Conservation (phyloP, 2,888 invertebrate species). For the Choristoneura rosaceana region DNA sequence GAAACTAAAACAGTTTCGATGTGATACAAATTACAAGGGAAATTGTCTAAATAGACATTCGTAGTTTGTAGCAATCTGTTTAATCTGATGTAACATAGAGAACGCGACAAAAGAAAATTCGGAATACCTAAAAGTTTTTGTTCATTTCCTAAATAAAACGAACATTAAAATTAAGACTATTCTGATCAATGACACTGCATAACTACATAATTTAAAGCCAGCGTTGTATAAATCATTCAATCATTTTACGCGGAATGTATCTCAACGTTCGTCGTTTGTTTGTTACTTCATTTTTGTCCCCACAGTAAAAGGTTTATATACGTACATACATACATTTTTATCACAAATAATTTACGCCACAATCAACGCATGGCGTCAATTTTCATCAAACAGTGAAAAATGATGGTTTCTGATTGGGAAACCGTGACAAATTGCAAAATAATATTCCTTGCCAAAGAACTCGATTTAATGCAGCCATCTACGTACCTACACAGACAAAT, state of each 20-base stretch:
- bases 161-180: constrained; percentile 1
- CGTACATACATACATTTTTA: neutral
- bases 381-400: neutral
- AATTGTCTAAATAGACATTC: neutral
- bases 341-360: neutral
- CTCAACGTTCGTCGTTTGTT: no score
- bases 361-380: constrained; percentile 3
- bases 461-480: no score
- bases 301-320: neutral
- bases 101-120: constrained; percentile 9
- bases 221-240: neutral
- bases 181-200: neutral
- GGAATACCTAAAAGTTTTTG: neutral
- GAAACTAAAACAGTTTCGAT: constrained; percentile 2
- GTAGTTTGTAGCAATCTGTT: neutral
- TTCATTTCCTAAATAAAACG: constrained; percentile 21
- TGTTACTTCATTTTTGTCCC: no score
- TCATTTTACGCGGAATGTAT: neutral
- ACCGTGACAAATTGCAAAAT: neutral
- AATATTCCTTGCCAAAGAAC: neutral
- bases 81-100: neutral
- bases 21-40: constrained; percentile 1
- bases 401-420: neutral
- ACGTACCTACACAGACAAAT: no score
- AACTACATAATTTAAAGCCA: neutral